Evolutionary conservation across 2,888 invertebrate genomes (phyloP).

Genomic region (Drosophila merina): DNA sequence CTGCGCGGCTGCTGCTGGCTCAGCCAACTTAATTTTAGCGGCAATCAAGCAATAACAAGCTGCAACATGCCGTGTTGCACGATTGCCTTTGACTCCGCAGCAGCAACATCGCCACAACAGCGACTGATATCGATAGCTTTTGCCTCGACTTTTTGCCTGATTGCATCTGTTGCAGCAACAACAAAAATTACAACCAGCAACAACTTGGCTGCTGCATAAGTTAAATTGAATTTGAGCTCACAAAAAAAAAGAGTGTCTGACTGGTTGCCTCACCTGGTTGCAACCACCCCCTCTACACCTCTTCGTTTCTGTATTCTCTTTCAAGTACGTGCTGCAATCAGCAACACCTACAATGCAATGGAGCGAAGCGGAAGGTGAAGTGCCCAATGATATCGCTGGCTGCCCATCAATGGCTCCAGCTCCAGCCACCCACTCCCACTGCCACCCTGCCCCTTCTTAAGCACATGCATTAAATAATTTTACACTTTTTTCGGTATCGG

Average conservation of each 20-base stretch:
- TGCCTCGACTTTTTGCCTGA: constrained; percentile 71
- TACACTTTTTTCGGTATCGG: constrained; percentile 76
- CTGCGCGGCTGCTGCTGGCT: constrained; percentile 27
- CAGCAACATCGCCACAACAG: constrained; percentile 53
- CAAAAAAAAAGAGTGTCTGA: constrained; percentile 35
- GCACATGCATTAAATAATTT: constrained; percentile 80
- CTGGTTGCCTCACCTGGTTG: constrained; percentile 46
- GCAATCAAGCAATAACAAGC: constrained; percentile 79
- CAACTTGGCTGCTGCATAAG: constrained; percentile 51
- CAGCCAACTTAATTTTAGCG: constrained; percentile 76
- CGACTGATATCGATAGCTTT: constrained; percentile 77
- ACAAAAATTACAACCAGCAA: constrained; percentile 72
- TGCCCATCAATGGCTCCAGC: constrained; percentile 66
- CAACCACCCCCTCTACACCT: constrained; percentile 23
- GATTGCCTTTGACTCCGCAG: constrained; percentile 74
- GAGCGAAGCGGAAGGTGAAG: constrained; percentile 25
- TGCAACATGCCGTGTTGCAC: constrained; percentile 79
- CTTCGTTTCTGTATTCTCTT: constrained; percentile 31
- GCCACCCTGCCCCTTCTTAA: constrained; percentile 25
- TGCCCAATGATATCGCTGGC: constrained; percentile 74
- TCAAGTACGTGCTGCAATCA: constrained; percentile 79
- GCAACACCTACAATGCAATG: constrained; percentile 72
- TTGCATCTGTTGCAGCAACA: constrained; percentile 78
- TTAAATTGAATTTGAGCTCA: constrained; percentile 75
- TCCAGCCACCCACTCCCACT: constrained; percentile 31